A percentile compares a stretch with the other conserved stretches of the same genome.
These are phyloP conservation scores for Penaeus chinensis DNA, from an alignment of 1,140 invertebrate species.

Conservation along the genomic window DNA sequence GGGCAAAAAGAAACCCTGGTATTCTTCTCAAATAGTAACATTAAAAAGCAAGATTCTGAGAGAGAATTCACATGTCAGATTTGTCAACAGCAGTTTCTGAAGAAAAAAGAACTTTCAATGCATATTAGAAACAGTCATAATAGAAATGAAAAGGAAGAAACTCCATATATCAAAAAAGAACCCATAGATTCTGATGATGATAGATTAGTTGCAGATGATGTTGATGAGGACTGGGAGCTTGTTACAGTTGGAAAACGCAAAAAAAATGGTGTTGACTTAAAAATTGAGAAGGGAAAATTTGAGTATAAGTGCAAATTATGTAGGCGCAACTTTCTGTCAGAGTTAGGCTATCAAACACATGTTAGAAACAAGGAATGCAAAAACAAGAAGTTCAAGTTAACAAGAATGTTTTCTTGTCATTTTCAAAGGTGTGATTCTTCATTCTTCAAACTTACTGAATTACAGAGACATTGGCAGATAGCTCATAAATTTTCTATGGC, in stretches of 20 bases:
- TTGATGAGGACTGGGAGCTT: constrained; percentile 52
- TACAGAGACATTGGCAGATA: constrained; percentile 56
- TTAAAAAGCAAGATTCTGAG: neutral
- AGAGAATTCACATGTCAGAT: constrained; percentile 11
- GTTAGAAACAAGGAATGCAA: constrained; percentile 45
- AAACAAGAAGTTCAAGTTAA: constrained; percentile 52
- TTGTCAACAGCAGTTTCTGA: constrained; percentile 17
- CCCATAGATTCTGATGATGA: constrained; percentile 30
- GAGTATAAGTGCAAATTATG: constrained; percentile 48
- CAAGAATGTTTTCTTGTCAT: constrained; percentile 56
- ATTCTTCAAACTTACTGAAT: constrained; percentile 49
- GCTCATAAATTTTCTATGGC: constrained; percentile 51
- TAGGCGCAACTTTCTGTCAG: constrained; percentile 42
- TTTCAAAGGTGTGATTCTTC: constrained; percentile 53
- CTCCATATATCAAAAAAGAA: constrained; percentile 31
- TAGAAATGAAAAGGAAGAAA: neutral
- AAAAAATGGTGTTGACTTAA: constrained; percentile 14
- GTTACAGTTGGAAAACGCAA: constrained; percentile 14
- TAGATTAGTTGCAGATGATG: neutral
- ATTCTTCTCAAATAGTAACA: neutral
- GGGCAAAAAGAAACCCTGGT: constrained; percentile 17
- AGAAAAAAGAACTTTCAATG: neutral
- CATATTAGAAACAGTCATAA: neutral
- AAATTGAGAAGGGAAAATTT: constrained; percentile 28
- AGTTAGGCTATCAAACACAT: constrained; percentile 48